Evolutionary conservation across 2,888 invertebrate genomes (phyloP).

Genomic region (Notocelia uddmanniana): DNA sequence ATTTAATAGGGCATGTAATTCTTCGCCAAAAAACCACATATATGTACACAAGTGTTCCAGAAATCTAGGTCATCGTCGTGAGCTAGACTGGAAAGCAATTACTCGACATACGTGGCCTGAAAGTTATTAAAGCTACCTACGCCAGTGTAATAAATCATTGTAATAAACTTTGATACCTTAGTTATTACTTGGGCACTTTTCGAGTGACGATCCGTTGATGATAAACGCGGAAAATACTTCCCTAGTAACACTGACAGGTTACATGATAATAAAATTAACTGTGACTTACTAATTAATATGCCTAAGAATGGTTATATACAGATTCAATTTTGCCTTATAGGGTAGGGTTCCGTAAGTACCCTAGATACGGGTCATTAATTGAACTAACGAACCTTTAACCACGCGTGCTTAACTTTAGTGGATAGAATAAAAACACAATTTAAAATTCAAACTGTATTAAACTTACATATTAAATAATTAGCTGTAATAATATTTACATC

Average conservation of each 20-base stretch:
- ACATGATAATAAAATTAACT: too few relatives aligned
- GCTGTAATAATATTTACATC: constrained; percentile 34
- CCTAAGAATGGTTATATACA: neutral
- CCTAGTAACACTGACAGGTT: neutral
- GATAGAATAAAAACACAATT: constrained; percentile 16
- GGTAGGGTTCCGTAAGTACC: neutral
- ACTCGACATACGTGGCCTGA: constrained; percentile 24
- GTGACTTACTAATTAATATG: too few relatives aligned
- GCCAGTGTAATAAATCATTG: constrained; percentile 7
- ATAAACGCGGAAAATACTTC: neutral
- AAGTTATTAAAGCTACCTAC: constrained; percentile 22
- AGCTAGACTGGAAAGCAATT: constrained; percentile 31
- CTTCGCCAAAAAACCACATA: neutral
- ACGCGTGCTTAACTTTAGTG: neutral
- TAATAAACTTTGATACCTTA: constrained; percentile 25
- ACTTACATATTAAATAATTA: constrained; percentile 30
- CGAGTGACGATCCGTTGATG: neutral
- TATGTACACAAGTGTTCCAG: constrained; percentile 1
- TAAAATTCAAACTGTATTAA: constrained; percentile 37
- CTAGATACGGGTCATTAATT: neutral
- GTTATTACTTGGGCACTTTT: constrained; percentile 17
- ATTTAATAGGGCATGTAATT: neutral
- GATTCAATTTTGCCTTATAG: neutral
- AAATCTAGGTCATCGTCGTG: constrained; percentile 20
- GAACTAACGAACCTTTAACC: neutral